Conservation (phyloP, 2,888 invertebrate species). For the Melieria omissa region DNA sequence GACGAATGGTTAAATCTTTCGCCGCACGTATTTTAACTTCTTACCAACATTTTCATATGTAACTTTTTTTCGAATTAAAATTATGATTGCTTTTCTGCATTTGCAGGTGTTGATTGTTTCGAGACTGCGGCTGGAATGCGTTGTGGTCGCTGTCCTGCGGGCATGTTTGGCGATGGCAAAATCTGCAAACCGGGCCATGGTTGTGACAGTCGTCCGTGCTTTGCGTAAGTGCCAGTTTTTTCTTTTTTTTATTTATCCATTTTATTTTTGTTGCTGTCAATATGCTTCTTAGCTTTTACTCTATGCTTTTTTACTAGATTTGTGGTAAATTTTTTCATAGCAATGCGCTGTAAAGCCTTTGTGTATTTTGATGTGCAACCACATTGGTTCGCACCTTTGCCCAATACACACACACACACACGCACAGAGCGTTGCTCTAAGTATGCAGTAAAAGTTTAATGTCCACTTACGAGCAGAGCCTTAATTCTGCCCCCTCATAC, state of each 20-base stretch:
- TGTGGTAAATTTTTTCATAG: too few relatives aligned
- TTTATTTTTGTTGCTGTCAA: constrained; percentile 9
- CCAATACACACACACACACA: too few relatives aligned
- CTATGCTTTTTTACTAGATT: too few relatives aligned
- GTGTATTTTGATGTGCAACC: constrained; percentile 24
- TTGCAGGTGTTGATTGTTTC: constrained; percentile 74
- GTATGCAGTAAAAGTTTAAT: neutral
- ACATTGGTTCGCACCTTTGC: constrained; percentile 23
- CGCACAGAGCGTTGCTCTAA: too few relatives aligned
- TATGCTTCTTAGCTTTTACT: neutral
- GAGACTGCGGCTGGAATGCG: constrained; percentile 76
- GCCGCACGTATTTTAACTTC: constrained; percentile 22
- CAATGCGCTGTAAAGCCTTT: too few relatives aligned
- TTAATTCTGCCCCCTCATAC: neutral
- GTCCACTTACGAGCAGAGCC: neutral
- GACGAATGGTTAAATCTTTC: neutral
- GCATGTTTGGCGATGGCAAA: constrained; percentile 80
- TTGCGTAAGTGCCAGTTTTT: constrained; percentile 66
- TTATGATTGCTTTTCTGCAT: constrained; percentile 8
- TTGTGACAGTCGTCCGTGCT: constrained; percentile 76
- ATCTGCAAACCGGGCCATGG: constrained; percentile 77
- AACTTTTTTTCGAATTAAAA: constrained; percentile 15
- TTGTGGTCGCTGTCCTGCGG: constrained; percentile 81
- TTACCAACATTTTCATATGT: constrained; percentile 25
- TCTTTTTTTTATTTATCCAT: constrained; percentile 17